Conservation (phyloP, 2,888 invertebrate genomes). For the Lordiphosa fenestrarum region DNA sequence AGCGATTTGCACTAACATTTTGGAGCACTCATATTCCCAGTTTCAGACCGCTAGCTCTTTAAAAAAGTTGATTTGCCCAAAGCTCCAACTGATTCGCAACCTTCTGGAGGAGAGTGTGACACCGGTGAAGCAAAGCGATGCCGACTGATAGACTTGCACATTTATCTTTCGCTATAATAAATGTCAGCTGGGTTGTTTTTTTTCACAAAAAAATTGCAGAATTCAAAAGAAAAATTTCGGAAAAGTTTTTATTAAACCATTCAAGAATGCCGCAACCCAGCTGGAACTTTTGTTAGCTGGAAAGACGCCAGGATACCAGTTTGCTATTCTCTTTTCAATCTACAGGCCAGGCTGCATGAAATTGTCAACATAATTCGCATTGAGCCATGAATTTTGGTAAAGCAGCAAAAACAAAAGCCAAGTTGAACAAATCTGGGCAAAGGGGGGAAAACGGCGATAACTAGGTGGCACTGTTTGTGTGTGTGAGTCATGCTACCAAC, state of each 20-base stretch:
- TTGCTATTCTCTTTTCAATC: constrained; percentile 12
- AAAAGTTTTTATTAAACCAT: constrained; percentile 33
- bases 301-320: constrained; percentile 24
- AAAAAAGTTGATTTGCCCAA: too few species aligned
- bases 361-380: constrained; percentile 33
- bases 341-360: constrained; percentile 10
- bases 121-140: too few species aligned
- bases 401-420: constrained; percentile 22
- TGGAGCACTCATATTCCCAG: too few species aligned
- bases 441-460: constrained; percentile 4
- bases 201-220: background rate
- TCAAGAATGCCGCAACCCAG: constrained; percentile 19
- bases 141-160: too few species aligned
- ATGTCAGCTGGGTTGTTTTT: too few species aligned
- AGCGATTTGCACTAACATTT: too few species aligned
- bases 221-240: background rate
- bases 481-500: constrained; percentile 1
- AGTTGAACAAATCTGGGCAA: background rate
- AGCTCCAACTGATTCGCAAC: too few species aligned
- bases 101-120: too few species aligned
- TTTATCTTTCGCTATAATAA: too few species aligned
- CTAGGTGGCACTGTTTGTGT: constrained; percentile 5
- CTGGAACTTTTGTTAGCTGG: constrained; percentile 23
- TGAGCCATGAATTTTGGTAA: constrained; percentile 12
- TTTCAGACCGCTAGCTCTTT: too few species aligned